Base-by-base conservation (phyloP, 2,888 invertebrate genomes). In the Acanthopleura granulata region DNA sequence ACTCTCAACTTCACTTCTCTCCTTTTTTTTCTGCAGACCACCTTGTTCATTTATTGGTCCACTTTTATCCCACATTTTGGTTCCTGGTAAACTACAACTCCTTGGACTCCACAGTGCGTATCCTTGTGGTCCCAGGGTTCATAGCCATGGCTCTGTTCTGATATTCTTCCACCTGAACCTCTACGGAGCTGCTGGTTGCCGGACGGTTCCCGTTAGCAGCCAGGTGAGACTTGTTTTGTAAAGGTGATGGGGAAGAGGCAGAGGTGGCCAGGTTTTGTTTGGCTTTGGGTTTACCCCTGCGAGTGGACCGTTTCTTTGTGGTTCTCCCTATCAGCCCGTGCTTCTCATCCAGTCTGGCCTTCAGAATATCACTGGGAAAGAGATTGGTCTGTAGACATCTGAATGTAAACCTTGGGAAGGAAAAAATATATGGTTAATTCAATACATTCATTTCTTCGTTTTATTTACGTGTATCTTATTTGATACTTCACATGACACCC, bases 341-440 rank as follows among this genome's bases (percentile, higher is more conserved):
- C 74, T 86, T 86, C 79, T 87, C 85, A 62, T 74, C 73, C 49
- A 78, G 80, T 57, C 83, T 84, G 16, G 83, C 83, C 66, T 77
- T 72, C 72, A 84, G 81, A 22, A 86, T 82, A 66, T 81, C 84
- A 72, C 84, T 81, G 0, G 87, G 86, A 76, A 80, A 84, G n/a
- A 85, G 75, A 15, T 84, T 83, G 73, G 82, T 80, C 74, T 85
- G 84, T 40, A 86, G 14, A 15, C 82, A 79, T 72, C 86, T 74
- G 22, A 84, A 77, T 11, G 84, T 75, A 57, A 87, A 77, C 73
- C 87, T 87, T 50, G 4, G 27, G n/a, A 16, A 50, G 6, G 51
- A 18, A 51, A 6, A n/a, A 9, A 40, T 40, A 40, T n/a, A n/a
- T n/a, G n/a, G n/a, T n/a, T n/a, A n/a, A n/a, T n/a, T n/a, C n/a